Conservation (phyloP, 2,797 vertebrate species). For the Enteromius unitaeniatus region DNA sequence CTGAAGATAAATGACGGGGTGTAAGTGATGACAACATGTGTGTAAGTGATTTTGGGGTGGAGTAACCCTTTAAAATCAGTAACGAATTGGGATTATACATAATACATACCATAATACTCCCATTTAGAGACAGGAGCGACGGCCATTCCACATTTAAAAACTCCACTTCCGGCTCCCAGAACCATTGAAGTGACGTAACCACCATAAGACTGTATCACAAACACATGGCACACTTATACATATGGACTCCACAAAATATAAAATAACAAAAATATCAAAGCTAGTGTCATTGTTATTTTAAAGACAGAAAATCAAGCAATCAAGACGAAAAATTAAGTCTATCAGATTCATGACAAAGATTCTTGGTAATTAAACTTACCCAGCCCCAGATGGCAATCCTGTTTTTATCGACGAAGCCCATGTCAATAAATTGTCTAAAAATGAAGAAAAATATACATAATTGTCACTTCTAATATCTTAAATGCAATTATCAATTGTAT, state of each 20-base stretch:
- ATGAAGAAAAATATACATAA: neutral
- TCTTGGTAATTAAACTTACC: constrained; percentile 81
- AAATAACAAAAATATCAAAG: neutral
- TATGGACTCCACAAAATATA: neutral
- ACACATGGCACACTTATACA: neutral
- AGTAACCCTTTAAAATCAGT: neutral
- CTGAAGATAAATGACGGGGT: no score
- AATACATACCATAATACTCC: constrained; percentile 92
- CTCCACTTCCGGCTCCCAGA: constrained; percentile 87
- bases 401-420: constrained; percentile 88
- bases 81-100: neutral
- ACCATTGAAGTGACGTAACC: constrained; percentile 97
- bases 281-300: neutral
- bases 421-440: constrained; percentile 86
- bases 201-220: constrained; percentile 91
- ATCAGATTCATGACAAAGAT: neutral
- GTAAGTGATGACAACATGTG: no score
- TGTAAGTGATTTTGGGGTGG: no score
- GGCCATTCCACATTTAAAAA: constrained; percentile 97
- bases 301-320: neutral
- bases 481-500: neutral
- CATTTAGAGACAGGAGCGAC: constrained; percentile 96
- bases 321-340: neutral
- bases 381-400: constrained; percentile 97
- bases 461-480: neutral